Conservation (phyloP, 2,888 invertebrate genomes). For the Melanostoma mellinum region DNA sequence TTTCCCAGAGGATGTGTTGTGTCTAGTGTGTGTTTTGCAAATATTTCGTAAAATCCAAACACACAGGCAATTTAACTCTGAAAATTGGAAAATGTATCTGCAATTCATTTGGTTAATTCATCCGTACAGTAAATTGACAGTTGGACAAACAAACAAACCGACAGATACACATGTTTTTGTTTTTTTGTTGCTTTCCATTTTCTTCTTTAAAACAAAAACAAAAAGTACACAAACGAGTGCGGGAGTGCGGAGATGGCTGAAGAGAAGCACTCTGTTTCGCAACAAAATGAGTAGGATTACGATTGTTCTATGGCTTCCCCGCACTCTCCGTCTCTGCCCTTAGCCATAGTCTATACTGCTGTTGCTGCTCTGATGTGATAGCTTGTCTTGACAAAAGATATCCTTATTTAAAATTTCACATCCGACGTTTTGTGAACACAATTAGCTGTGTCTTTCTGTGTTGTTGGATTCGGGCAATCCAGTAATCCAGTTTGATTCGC, state of each 20-base stretch:
- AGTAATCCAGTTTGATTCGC: conserved; percentile 47
- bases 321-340: not conserved
- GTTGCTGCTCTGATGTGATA: conserved; percentile 34
- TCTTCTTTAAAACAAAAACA: conserved; percentile 17
- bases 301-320: conserved; percentile 9
- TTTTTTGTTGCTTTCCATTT: not conserved
- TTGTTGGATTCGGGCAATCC: conserved; percentile 17
- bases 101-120: conserved; percentile 70
- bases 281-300: conserved; percentile 66
- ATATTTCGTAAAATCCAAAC: conserved; percentile 52
- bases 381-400: conserved; percentile 65
- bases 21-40: conserved; percentile 49
- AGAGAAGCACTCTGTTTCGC: conserved; percentile 40
- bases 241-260: not conserved
- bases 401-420: conserved; percentile 72
- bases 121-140: conserved; percentile 69
- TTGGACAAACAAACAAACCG: conserved; percentile 71
- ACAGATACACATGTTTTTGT: conserved; percentile 68
- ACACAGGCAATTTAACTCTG: conserved; percentile 61
- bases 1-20: conserved; percentile 12
- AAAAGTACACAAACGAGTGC: not conserved
- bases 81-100: conserved; percentile 65
- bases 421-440: conserved; percentile 67
- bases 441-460: conserved; percentile 56
- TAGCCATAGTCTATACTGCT: too few relatives aligned